Percentiles rank a stretch among this genome's conserved stretches.
These are phyloP conservation scores for Carlito syrichta DNA, from an alignment of 2,113 vertebrate species.

Conservation along the genomic window DNA sequence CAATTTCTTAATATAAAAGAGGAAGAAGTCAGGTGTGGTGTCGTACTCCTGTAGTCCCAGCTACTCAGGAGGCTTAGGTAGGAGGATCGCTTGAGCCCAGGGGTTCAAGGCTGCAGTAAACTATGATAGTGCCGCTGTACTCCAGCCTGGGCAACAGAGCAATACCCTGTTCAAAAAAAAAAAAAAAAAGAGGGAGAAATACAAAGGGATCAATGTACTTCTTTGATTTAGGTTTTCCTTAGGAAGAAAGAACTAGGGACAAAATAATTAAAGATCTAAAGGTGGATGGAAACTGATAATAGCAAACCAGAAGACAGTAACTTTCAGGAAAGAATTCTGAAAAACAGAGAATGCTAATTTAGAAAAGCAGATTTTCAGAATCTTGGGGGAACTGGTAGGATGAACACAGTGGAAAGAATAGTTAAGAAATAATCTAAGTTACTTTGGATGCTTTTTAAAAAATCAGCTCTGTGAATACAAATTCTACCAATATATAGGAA, in stretches of 20 bases:
- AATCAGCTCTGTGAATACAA: neutral
- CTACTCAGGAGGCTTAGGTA: neutral
- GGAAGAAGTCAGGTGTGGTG: neutral
- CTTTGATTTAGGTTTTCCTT: neutral
- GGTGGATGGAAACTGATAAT: neutral
- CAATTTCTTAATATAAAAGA: neutral
- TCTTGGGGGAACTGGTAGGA: neutral
- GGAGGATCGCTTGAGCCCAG: neutral
- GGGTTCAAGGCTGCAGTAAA: neutral
- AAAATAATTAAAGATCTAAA: neutral
- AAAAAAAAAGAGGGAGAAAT: neutral
- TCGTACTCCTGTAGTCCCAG: neutral
- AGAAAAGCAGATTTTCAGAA: neutral
- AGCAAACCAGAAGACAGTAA: neutral
- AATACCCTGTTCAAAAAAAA: neutral
- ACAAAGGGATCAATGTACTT: neutral
- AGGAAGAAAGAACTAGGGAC: neutral
- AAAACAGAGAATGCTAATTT: neutral
- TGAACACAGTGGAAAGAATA: neutral
- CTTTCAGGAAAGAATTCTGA: neutral
- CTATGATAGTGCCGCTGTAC: neutral
- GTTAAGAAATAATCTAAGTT: neutral
- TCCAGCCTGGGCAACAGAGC: neutral
- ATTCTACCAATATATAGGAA: neutral
- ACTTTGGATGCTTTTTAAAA: neutral